Conservation (phyloP, 2,888 invertebrate species). For the Anthophora plumipes region DNA sequence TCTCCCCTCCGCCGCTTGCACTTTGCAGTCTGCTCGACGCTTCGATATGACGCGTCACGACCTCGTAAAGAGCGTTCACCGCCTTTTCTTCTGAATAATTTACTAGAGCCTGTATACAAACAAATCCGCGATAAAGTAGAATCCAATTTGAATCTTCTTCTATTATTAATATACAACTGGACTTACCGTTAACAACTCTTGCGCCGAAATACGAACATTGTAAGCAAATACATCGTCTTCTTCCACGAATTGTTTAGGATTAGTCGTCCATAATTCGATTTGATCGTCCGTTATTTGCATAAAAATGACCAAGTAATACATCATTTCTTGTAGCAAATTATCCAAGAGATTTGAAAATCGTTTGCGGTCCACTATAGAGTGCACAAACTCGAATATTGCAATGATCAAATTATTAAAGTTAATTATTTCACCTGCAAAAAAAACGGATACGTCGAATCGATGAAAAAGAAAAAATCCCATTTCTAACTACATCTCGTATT, state of each 20-base stretch:
- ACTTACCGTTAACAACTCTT: conserved; percentile 87
- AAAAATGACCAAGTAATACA: conserved; percentile 89
- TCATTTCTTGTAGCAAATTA: conserved; percentile 87
- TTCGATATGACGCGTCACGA: conserved; percentile 87
- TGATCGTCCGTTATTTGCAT: conserved; percentile 90
- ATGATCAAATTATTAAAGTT: conserved; percentile 88
- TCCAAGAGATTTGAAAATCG: conserved; percentile 87
- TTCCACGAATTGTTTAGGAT: conserved; percentile 89
- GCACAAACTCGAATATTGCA: conserved; percentile 89
- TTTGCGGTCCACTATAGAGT: conserved; percentile 86
- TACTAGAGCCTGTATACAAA: conserved; percentile 73
- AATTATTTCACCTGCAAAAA: conserved; percentile 86
- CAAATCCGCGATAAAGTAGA: not conserved
- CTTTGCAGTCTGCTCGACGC: conserved; percentile 86
- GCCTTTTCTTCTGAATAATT: conserved; percentile 85
- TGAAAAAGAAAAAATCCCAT: not conserved
- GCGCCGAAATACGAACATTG: conserved; percentile 88
- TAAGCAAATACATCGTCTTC: conserved; percentile 89
- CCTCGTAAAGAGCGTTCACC: conserved; percentile 86
- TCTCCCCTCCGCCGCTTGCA: conserved; percentile 73
- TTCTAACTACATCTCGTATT: conserved; percentile 39
- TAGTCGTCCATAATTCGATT: conserved; percentile 87
- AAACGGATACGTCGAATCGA: not conserved
- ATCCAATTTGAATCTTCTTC: not conserved
- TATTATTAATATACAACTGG: not conserved